Conservation (phyloP, 1,140 invertebrate species). For the Aethina tumida region DNA sequence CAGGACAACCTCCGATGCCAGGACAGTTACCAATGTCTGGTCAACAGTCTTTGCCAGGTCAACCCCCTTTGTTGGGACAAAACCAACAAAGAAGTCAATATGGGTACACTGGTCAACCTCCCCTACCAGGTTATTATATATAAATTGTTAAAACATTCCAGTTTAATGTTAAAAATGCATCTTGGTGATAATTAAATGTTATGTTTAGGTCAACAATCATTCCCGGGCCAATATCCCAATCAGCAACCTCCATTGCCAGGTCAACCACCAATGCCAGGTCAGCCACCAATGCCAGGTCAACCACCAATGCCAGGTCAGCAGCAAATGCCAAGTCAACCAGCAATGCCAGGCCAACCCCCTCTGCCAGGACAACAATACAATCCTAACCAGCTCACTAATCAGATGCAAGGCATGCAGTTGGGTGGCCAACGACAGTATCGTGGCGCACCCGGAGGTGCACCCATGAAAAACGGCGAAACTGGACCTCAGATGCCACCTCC, state of each 20-base stretch:
- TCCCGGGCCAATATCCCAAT: conserved; percentile 10
- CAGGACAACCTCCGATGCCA: conserved; percentile 11
- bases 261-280: conserved; percentile 24
- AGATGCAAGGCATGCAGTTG: conserved; percentile 37
- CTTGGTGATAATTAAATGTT: conserved; percentile 12
- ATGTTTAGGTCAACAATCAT: conserved; percentile 14
- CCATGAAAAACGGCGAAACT: conserved; percentile 22
- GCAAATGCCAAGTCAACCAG: conserved; percentile 15
- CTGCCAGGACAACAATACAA: conserved; percentile 6
- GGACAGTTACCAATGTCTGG: conserved; percentile 21
- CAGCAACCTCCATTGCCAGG: conserved; percentile 30
- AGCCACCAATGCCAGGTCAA: conserved; percentile 17
- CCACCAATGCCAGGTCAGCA: conserved; percentile 24
- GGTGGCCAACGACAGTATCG: conserved; percentile 20
- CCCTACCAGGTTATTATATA: too few relatives aligned
- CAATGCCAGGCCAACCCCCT: conserved; percentile 12
- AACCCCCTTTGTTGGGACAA: conserved; percentile 19
- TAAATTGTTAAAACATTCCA: too few relatives aligned
- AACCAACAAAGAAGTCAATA: neutral
- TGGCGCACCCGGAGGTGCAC: conserved; percentile 4
- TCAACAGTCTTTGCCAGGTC: conserved; percentile 20
- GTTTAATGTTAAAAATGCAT: too few relatives aligned
- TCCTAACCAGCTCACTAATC: conserved; percentile 31
- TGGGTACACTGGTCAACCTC: neutral
- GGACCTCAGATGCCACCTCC: conserved; percentile 27